Evolutionary conservation across 2,113 vertebrate genomes (phyloP), one percentile per base, ranked within the genome.

Genomic region (Heliornis fulica): DNA sequence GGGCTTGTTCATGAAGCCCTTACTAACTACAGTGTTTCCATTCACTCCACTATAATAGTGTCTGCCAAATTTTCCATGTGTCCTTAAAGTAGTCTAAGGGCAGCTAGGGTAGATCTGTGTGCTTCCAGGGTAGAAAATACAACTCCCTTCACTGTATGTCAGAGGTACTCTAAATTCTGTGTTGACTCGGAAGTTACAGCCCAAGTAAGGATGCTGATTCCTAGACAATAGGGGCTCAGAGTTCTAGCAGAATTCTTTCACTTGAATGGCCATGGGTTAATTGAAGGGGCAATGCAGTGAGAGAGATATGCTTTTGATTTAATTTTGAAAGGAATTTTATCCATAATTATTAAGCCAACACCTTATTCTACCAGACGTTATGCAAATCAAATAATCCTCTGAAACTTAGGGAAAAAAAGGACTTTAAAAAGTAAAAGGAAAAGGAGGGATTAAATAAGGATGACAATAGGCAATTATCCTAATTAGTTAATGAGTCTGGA

Each of bases 241-340:
- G 41, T 50, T n/a, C 48, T 74, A 40, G 60, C 25, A 88, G 40
- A 77, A 81, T 48, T 72, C 59, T 38, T 77, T 41, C 17, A 10
- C 90, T 87, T 88, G 34, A 90, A 74, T 64, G 64, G 57, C 71
- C 70, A 59, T 29, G 76, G 15, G 40, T 92, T 94, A 90, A 78
- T 93, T 11, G 3, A 80, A 85, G 21, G 0, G 0, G 63, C 50
- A 90, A 63, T 34, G 36, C 57, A 85, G 28, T 72, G 31, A 63
- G 38, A 83, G 34, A 59, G 65, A 69, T 69, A 68, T 61, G 63
- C 7, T 64, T 94, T 59, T 86, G 59, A 90, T 95, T 90, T 95
- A 66, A 88, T 88, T 94, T 94, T 71, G 77, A 46, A 23, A 41
- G 46, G 65, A 71, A 86, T 95, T 96, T 94, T 76, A 90, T 66